Conservation (phyloP, 2,888 invertebrate species). For the Amorpha juglandis region DNA sequence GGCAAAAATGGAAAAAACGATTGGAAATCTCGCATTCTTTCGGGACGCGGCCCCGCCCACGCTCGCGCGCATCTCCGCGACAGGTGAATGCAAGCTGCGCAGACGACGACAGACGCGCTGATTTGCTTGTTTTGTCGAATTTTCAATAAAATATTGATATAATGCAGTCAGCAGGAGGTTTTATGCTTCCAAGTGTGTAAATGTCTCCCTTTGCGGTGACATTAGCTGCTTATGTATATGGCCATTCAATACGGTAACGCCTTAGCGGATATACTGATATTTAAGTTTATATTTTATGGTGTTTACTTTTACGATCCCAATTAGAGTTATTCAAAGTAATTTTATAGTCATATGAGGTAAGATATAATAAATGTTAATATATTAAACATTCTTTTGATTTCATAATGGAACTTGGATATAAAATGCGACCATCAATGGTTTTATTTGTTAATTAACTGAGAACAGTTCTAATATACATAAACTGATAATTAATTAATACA, state of each 20-base stretch:
- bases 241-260: not conserved
- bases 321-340: not conserved
- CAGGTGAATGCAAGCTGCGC: constrained; percentile 80
- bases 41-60: constrained; percentile 64
- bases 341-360: not conserved
- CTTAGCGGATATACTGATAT: not conserved
- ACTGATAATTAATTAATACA: not conserved
- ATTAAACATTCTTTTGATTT: not conserved
- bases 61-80: constrained; percentile 65
- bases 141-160: constrained; percentile 18
- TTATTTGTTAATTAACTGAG: not conserved
- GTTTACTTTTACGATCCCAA: not conserved
- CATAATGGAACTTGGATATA: not conserved
- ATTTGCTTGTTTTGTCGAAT: constrained; percentile 50
- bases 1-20: constrained; percentile 71
- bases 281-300: not conserved
- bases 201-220: not conserved
- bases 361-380: constrained; percentile 1
- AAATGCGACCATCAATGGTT: not conserved
- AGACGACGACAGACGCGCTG: constrained; percentile 61
- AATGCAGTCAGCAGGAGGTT: not conserved
- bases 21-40: constrained; percentile 69
- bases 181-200: not conserved
- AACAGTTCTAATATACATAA: not conserved
- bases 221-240: not conserved